phyloP scores from a whole-genome alignment of 2,113 vertebrate genomes.

The Spheniscus mendiculus region DNA sequence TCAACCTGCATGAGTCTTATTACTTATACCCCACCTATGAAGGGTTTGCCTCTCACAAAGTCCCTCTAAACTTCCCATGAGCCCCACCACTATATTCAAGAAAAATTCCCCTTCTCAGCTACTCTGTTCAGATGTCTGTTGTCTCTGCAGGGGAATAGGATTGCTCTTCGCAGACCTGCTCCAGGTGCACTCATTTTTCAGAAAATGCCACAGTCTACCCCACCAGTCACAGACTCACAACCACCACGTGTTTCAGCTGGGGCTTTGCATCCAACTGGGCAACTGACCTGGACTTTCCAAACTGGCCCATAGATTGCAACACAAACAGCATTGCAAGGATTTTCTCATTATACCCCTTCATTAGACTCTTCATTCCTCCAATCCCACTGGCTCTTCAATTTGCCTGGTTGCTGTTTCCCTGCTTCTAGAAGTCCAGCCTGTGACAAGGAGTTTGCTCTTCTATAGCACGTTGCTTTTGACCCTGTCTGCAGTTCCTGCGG shows the following conservation, averaged over 20 bases:
- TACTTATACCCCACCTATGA: neutral
- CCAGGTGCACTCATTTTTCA: neutral
- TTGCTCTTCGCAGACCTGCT: neutral
- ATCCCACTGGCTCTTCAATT: neutral
- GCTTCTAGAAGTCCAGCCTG: neutral
- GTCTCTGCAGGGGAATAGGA: neutral
- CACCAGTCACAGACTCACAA: neutral
- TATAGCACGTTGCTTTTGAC: neutral
- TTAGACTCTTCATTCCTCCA: neutral
- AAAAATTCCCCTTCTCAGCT: neutral
- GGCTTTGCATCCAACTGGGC: neutral
- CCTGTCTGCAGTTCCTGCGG: neutral
- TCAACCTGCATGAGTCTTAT: neutral
- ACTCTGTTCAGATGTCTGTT: neutral
- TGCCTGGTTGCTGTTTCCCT: neutral
- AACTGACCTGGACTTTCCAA: neutral
- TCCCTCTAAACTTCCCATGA: neutral
- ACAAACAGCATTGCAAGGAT: neutral
- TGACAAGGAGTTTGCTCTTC: neutral
- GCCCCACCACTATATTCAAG: neutral
- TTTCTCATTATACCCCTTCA: neutral
- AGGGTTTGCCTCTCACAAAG: neutral
- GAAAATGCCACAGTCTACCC: neutral
- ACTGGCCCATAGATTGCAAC: neutral
- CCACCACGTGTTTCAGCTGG: accelerated